Evolutionary conservation across 2,113 vertebrate genomes (phyloP).

Genomic region (Neodontobutis hainanensis): DNA sequence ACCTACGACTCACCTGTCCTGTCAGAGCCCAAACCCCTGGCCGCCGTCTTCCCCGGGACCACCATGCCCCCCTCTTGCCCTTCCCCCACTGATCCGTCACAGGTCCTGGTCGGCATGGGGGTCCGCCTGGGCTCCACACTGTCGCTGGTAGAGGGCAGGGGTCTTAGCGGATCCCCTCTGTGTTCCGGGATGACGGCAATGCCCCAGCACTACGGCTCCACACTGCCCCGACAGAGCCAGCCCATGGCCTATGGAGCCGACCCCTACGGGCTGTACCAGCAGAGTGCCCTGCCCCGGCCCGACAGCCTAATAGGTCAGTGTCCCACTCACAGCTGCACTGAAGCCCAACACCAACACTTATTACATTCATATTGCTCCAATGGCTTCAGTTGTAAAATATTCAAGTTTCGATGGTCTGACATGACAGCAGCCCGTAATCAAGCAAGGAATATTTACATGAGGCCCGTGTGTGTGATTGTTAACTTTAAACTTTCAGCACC

Average conservation of each 20-base stretch:
- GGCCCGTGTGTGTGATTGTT: too few species aligned
- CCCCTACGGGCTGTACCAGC: constrained; percentile 92
- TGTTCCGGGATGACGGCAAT: constrained; percentile 91
- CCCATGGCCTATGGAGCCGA: constrained; percentile 84
- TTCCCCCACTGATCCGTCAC: constrained; percentile 77
- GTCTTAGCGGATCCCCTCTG: constrained; percentile 80
- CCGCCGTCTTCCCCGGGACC: constrained; percentile 85
- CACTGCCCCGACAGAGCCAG: constrained; percentile 85
- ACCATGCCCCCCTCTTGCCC: constrained; percentile 83
- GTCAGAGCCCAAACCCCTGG: constrained; percentile 84
- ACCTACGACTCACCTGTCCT: constrained; percentile 89
- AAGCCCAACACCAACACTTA: too few species aligned
- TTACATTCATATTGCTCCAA: too few species aligned
- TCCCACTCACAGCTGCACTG: background rate
- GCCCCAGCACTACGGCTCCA: constrained; percentile 90
- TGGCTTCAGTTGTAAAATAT: too few species aligned
- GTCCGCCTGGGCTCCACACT: constrained; percentile 71
- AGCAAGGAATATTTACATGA: too few species aligned
- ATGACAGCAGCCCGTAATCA: too few species aligned
- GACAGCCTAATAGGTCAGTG: constrained; percentile 94
- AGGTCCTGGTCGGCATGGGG: constrained; percentile 66
- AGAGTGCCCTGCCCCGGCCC: constrained; percentile 91
- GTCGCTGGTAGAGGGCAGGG: constrained; percentile 64
- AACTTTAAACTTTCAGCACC: too few species aligned
- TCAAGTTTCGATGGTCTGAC: too few species aligned